Percentiles rank a stretch among this genome's conserved stretches.
These are phyloP conservation scores for Steinernema hermaphroditum DNA, from an alignment of 2,888 invertebrate genomes.

Conservation along the genomic window DNA sequence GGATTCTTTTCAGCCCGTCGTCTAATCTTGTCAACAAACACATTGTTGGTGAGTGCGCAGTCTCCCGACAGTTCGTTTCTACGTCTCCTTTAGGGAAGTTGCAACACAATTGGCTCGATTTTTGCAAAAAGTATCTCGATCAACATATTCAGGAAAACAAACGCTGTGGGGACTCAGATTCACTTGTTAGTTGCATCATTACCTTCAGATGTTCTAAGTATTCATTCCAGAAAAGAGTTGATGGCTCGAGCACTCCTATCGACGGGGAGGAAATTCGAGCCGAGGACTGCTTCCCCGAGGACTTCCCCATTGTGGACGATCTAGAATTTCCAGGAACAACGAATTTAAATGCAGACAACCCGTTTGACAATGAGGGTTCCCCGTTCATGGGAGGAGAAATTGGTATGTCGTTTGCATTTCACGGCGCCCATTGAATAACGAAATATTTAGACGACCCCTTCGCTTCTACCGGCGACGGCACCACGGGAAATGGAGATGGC, in stretches of 20 bases:
- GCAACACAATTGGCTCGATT: not conserved
- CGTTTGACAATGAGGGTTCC: not conserved
- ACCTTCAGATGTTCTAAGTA: too few species aligned
- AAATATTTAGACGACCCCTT: conserved; percentile 12
- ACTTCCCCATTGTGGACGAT: not conserved
- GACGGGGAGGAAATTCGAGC: too few species aligned
- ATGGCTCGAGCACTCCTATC: too few species aligned
- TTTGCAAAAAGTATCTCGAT: not conserved
- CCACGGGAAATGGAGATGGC: not conserved
- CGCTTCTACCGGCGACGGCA: not conserved
- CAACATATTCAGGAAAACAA: not conserved
- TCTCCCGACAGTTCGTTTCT: too few species aligned
- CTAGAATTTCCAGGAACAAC: not conserved
- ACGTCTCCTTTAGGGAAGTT: not conserved
- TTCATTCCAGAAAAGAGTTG: too few species aligned
- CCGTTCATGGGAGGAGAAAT: not conserved
- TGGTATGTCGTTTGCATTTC: not conserved
- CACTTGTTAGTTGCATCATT: too few species aligned
- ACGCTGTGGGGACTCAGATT: not conserved
- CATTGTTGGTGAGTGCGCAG: not conserved
- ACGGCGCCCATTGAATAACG: not conserved
- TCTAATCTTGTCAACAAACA: not conserved
- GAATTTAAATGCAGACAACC: not conserved
- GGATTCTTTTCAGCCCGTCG: not conserved
- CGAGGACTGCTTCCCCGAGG: too few species aligned